phyloP scores from a whole-genome alignment of 2,797 vertebrate genomes.

The Anguilla obscura region DNA sequence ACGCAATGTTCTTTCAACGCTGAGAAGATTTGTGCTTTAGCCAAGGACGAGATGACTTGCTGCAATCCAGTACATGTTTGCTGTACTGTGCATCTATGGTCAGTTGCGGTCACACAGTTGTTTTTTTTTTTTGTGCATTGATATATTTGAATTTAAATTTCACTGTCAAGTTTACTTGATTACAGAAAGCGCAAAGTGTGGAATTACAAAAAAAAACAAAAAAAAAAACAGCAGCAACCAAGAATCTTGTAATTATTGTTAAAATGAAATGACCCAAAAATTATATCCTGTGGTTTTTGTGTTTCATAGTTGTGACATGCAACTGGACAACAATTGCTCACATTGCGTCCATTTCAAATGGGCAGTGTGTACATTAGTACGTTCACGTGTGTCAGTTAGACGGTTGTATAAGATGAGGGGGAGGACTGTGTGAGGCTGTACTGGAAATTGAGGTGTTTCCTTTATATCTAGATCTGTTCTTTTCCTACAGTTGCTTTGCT shows the following conservation, averaged over 20 bases:
- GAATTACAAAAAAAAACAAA: not conserved
- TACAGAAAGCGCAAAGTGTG: slow-evolving; percentile 5
- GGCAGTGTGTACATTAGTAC: not conserved
- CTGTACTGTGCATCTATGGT: slow-evolving; percentile 1
- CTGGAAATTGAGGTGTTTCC: not conserved
- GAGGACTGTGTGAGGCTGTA: not conserved
- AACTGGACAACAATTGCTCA: slow-evolving; percentile 14
- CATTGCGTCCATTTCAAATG: not conserved
- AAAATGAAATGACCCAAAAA: slow-evolving; percentile 19
- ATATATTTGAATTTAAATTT: not conserved
- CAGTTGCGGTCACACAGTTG: not conserved
- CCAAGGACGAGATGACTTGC: slow-evolving; percentile 12
- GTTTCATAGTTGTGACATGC: slow-evolving; percentile 16
- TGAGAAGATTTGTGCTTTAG: not conserved
- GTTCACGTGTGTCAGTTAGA: not conserved
- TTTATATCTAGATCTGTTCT: not conserved
- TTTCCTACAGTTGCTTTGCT: not conserved
- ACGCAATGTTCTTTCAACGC: slow-evolving; percentile 9
- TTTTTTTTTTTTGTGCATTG: not conserved
- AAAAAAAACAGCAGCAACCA: slow-evolving; percentile 3
- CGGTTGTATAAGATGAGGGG: not conserved
- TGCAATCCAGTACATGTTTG: not conserved
- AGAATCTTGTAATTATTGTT: slow-evolving; percentile 18
- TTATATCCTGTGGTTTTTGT: slow-evolving; percentile 18
- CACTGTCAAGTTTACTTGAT: not conserved